These are phyloP conservation scores for Ciconia nigra DNA, from an alignment of 2,797 vertebrate genomes.

Conservation along the genomic window DNA sequence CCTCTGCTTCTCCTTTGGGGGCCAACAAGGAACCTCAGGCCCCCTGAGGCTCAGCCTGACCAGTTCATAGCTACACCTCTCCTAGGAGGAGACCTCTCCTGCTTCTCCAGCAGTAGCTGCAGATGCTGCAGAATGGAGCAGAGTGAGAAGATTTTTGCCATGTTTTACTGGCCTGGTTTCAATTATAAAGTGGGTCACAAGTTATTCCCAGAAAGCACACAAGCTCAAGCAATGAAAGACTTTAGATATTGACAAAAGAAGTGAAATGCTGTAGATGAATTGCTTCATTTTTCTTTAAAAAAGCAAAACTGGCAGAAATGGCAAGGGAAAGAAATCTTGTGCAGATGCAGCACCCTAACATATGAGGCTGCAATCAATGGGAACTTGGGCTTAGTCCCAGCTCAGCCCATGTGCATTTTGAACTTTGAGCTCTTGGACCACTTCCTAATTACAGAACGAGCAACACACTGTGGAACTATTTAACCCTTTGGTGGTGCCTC, in stretches of 20 bases:
- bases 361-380: background rate
- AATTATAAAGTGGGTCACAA: background rate
- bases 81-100: background rate
- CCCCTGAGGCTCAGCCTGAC: background rate
- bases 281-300: background rate
- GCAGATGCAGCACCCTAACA: background rate
- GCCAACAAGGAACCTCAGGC: background rate
- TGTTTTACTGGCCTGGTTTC: constrained; percentile 15
- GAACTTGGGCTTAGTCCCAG: constrained; percentile 32
- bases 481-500: constrained; percentile 15
- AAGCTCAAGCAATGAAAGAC: background rate
- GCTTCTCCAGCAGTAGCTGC: background rate
- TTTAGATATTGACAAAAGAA: background rate
- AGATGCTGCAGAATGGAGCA: background rate
- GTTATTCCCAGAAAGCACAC: constrained; percentile 4
- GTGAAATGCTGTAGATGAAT: background rate
- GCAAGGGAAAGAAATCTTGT: background rate
- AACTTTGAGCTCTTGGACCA: constrained; percentile 40
- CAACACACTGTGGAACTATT: background rate
- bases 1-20: background rate
- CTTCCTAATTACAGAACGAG: constrained; percentile 24
- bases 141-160: background rate
- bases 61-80: background rate
- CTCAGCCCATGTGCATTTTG: constrained; percentile 17
- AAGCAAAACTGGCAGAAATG: background rate